Percentiles rank a stretch among this genome's conserved stretches.
Evolutionary conservation across 2,113 vertebrate genomes (phyloP).

Genomic region (Lepus timidus): DNA sequence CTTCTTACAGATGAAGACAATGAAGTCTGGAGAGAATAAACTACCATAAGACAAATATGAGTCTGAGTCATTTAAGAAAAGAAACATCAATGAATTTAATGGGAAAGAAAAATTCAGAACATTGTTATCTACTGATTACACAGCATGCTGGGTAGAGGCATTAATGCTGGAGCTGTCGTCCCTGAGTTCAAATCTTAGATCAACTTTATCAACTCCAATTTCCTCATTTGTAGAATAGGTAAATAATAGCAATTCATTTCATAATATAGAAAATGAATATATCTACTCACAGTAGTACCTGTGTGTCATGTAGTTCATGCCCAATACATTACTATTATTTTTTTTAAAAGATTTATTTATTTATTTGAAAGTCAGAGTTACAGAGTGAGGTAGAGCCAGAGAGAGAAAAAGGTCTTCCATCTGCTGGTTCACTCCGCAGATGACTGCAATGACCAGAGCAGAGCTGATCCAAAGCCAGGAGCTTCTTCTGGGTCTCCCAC

Average conservation of each 20-base stretch:
- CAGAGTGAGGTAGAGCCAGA: too few species aligned
- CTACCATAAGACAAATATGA: not conserved
- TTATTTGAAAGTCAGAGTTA: too few species aligned
- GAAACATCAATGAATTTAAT: not conserved
- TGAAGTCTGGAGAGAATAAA: constrained; percentile 27
- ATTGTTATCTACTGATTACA: not conserved
- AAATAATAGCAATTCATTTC: constrained; percentile 40
- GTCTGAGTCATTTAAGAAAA: constrained; percentile 7
- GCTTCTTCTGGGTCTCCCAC: too few species aligned
- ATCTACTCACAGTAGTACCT: constrained; percentile 2
- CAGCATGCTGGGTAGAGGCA: not conserved
- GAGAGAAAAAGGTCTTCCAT: too few species aligned
- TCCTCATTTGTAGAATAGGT: constrained; percentile 16
- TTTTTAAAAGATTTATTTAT: too few species aligned
- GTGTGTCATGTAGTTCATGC: not conserved
- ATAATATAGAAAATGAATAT: constrained; percentile 22
- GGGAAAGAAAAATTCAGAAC: constrained; percentile 27
- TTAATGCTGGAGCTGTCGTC: not conserved
- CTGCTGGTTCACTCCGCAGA: not conserved
- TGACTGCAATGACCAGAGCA: too few species aligned
- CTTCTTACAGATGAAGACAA: constrained; percentile 30
- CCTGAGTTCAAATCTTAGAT: not conserved
- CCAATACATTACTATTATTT: not conserved
- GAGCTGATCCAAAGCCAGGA: too few species aligned
- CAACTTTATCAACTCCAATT: not conserved